A percentile compares a stretch with the other conserved stretches of the same genome.
Evolutionary conservation across 2,113 vertebrate genomes (phyloP).

Genomic region (Haliaeetus leucogaster): DNA sequence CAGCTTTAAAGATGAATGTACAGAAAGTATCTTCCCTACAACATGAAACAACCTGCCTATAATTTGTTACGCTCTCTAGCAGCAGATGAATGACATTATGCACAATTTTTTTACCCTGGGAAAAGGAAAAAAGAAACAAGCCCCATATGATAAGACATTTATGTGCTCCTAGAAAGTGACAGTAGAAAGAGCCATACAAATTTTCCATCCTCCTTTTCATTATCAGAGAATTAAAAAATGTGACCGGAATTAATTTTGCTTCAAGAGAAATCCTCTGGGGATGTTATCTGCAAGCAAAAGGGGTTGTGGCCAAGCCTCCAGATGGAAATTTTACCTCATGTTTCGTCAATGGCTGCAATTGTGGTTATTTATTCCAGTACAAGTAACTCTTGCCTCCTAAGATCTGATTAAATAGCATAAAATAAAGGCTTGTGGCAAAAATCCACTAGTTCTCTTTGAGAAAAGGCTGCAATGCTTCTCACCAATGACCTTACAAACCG

Average conservation of each 20-base stretch:
- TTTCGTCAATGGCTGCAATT: fast-evolving
- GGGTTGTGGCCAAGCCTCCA: background rate
- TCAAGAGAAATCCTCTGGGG: background rate
- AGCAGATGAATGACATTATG: too few species aligned
- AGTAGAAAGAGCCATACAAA: background rate
- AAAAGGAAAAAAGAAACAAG: background rate
- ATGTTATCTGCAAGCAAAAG: background rate
- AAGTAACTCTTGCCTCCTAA: background rate
- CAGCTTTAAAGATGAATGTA: background rate
- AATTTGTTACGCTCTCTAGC: background rate
- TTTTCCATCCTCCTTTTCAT: background rate
- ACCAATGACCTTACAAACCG: fast-evolving
- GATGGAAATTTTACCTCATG: background rate
- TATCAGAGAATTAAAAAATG: background rate
- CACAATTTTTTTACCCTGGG: background rate
- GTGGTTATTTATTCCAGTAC: background rate
- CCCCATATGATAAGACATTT: background rate
- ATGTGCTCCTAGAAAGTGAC: background rate
- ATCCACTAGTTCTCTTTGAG: fast-evolving
- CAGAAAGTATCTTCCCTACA: background rate
- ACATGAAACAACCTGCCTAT: background rate
- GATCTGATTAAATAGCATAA: background rate
- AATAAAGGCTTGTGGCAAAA: background rate
- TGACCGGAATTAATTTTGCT: background rate
- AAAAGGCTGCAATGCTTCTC: background rate